phyloP scores from a whole-genome alignment of 2,113 vertebrate genomes.

The Sphyrna mokarran region DNA sequence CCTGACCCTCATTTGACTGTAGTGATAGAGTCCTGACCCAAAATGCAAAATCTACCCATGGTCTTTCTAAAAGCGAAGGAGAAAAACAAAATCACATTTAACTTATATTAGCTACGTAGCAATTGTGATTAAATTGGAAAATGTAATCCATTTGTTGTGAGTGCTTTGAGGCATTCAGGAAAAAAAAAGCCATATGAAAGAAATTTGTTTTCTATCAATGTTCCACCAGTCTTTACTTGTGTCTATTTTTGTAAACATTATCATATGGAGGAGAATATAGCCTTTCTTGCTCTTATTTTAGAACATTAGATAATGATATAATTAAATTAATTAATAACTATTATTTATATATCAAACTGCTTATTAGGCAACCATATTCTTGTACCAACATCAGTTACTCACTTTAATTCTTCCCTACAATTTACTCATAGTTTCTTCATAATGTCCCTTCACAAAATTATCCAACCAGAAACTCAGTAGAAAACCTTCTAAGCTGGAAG shows the following conservation, averaged over 20 bases:
- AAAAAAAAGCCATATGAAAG: neutral
- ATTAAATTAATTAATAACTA: neutral
- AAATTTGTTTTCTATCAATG: neutral
- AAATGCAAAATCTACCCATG: neutral
- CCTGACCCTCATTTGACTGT: neutral
- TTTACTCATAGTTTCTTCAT: conserved; percentile 8
- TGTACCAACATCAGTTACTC: neutral
- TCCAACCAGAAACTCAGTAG: neutral
- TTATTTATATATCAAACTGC: neutral
- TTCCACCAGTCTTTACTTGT: neutral
- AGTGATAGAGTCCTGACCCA: neutral
- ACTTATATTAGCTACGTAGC: neutral
- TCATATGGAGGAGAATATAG: neutral
- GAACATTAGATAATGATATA: neutral
- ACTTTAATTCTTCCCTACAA: neutral
- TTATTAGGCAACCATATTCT: neutral
- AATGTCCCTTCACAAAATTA: neutral
- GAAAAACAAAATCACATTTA: neutral
- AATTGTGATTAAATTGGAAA: neutral
- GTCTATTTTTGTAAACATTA: neutral
- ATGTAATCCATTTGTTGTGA: neutral
- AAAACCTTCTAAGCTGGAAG: neutral
- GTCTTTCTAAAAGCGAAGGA: neutral
- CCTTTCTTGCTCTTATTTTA: neutral
- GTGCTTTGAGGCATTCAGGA: neutral